Evolutionary conservation across 2,113 vertebrate genomes (phyloP).

Genomic region (Boleophthalmus pectinirostris): DNA sequence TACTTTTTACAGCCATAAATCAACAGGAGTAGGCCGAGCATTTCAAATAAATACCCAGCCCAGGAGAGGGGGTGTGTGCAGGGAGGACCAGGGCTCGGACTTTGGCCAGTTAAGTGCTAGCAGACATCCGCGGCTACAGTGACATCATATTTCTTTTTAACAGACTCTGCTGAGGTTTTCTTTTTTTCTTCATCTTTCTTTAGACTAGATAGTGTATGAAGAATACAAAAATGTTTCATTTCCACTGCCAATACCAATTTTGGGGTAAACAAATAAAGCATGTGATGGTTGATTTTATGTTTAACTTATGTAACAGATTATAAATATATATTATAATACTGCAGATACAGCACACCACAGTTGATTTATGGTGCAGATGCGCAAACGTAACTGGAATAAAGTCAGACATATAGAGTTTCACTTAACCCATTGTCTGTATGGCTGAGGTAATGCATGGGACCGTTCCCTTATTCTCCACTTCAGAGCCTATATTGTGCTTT

Average conservation of each 20-base stretch:
- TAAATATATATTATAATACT: not conserved
- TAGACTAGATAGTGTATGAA: not conserved
- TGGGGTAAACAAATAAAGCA: not conserved
- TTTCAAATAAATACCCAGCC: constrained; percentile 69
- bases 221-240: not conserved
- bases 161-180: constrained; percentile 11
- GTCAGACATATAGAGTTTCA: constrained; percentile 22
- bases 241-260: not conserved
- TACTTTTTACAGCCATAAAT: constrained; percentile 65
- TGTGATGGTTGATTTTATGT: not conserved
- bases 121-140: constrained; percentile 25
- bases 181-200: not conserved
- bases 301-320: not conserved
- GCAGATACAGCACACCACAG: not conserved
- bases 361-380: constrained; percentile 3
- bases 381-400: constrained; percentile 6
- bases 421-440: constrained; percentile 36
- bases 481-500: constrained; percentile 7
- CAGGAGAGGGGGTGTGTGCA: constrained; percentile 18
- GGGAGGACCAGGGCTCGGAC: constrained; percentile 26
- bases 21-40: constrained; percentile 57
- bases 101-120: constrained; percentile 35
- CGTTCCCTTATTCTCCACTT: constrained; percentile 15
- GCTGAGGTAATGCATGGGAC: constrained; percentile 31
- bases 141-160: constrained; percentile 34